These are phyloP conservation scores for Aquatica leii DNA, from an alignment of 2,888 invertebrate species.

Conservation along the genomic window DNA sequence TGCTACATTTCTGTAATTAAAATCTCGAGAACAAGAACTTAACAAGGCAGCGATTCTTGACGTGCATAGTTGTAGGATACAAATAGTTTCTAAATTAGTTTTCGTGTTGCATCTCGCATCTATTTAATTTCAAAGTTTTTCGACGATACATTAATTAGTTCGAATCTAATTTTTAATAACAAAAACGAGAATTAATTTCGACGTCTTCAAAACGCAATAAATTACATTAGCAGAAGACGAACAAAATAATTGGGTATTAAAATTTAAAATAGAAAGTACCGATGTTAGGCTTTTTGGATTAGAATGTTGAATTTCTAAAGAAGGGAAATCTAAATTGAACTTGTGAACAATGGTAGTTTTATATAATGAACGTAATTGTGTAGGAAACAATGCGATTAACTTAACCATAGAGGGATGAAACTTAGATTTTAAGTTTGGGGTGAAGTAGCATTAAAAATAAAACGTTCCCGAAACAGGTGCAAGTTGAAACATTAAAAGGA, in stretches of 20 bases:
- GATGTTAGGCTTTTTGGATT: constrained; percentile 35
- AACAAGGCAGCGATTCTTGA: too few species aligned
- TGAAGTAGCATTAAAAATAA: constrained; percentile 39
- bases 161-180: too few species aligned
- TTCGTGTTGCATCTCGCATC: too few species aligned
- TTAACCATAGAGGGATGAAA: constrained; percentile 39
- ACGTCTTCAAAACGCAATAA: too few species aligned
- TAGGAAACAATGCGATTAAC: constrained; percentile 42
- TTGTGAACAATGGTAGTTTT: constrained; percentile 52
- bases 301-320: constrained; percentile 47
- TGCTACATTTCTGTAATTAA: too few species aligned
- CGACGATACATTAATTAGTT: too few species aligned
- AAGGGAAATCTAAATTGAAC: constrained; percentile 53
- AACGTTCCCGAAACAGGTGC: constrained; percentile 38
- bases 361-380: constrained; percentile 52
- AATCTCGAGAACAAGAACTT: too few species aligned
- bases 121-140: too few species aligned
- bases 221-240: constrained; percentile 19
- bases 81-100: too few species aligned
- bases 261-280: constrained; percentile 35
- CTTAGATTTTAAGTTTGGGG: constrained; percentile 39
- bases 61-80: too few species aligned
- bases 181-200: too few species aligned
- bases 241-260: constrained; percentile 36
- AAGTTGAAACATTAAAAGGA: constrained; percentile 35